Conservation (phyloP, 2,797 vertebrate species). For the Eptatretus atami region DNA sequence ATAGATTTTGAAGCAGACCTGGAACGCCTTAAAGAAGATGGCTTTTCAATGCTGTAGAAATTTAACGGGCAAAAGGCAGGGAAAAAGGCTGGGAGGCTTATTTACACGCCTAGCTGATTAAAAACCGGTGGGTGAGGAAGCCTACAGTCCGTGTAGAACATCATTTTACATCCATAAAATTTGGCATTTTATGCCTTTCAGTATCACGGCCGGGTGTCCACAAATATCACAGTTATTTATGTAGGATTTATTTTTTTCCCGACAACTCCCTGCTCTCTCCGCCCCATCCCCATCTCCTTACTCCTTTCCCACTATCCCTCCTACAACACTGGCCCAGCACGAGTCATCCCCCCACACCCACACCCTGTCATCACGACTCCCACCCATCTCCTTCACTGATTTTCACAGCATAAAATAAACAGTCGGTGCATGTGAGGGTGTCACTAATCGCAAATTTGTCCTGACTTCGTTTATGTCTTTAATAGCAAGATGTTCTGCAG, state of each 20-base stretch:
- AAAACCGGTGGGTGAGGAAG: too few relatives aligned
- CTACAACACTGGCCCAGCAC: background rate
- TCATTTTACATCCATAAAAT: slow-evolving; percentile 38
- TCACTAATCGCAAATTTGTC: slow-evolving; percentile 96
- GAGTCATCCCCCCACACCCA: too few relatives aligned
- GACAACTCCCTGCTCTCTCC: background rate
- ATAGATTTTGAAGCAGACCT: too few relatives aligned
- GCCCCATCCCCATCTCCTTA: background rate
- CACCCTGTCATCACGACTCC: too few relatives aligned
- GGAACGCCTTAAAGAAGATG: too few relatives aligned
- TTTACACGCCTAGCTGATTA: too few relatives aligned
- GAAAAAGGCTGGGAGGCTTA: too few relatives aligned
- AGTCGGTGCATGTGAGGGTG: slow-evolving; percentile 64
- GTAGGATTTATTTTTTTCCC: slow-evolving; percentile 10
- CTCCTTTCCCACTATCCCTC: background rate
- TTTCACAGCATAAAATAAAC: slow-evolving; percentile 39
- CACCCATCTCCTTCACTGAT: slow-evolving; percentile 9
- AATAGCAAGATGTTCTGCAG: background rate
- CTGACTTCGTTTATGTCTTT: slow-evolving; percentile 21
- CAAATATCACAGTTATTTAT: slow-evolving; percentile 38
- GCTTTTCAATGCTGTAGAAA: too few relatives aligned
- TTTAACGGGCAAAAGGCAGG: too few relatives aligned
- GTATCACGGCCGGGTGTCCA: slow-evolving; percentile 37
- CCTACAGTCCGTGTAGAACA: too few relatives aligned
- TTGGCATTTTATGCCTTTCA: slow-evolving; percentile 96